Conservation (phyloP, 1,140 invertebrate species). For the Aphis craccivora region DNA sequence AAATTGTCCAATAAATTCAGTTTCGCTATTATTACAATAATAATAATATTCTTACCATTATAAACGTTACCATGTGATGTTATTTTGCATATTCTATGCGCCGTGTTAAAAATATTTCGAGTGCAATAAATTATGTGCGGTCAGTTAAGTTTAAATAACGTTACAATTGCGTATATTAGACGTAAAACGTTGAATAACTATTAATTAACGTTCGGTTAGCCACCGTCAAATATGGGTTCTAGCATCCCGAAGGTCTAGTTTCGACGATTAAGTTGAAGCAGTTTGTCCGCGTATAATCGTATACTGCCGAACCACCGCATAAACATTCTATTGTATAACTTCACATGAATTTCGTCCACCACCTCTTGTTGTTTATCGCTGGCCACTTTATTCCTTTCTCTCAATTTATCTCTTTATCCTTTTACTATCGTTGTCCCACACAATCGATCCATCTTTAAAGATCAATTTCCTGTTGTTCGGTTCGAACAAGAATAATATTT, state of each 20-base stretch:
- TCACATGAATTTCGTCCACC: neutral
- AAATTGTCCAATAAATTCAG: no score
- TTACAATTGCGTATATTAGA: neutral
- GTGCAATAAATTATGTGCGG: neutral
- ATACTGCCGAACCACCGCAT: neutral
- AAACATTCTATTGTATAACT: neutral
- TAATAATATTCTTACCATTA: neutral
- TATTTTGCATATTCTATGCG: neutral
- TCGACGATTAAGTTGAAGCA: neutral
- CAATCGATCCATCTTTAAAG: neutral
- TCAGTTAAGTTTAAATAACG: neutral
- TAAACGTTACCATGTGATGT: neutral
- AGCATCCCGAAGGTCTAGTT: neutral
- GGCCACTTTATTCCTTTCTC: neutral
- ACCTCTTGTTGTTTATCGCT: neutral
- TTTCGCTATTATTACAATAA: neutral
- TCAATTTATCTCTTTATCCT: neutral
- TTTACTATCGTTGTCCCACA: no score
- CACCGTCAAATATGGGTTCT: neutral
- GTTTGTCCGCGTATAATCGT: neutral
- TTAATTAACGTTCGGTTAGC: neutral
- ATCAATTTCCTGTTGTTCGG: neutral
- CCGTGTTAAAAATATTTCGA: neutral
- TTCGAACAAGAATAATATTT: neutral
- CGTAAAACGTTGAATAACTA: constrained; percentile 8